Conservation (phyloP, 1,140 invertebrate species). For the Thrips palmi region DNA sequence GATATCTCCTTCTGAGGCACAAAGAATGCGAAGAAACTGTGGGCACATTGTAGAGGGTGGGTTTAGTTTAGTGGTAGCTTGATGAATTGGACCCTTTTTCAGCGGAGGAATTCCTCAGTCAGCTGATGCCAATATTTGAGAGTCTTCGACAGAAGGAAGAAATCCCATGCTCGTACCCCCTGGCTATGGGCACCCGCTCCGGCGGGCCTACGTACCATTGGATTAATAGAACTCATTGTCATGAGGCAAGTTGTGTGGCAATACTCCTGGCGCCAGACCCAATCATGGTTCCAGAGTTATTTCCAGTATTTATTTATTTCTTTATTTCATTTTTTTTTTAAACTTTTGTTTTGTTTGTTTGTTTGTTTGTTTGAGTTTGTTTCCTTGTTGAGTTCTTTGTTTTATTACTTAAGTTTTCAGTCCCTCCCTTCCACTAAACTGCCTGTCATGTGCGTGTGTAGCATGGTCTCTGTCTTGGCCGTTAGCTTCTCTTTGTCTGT, state of each 20-base stretch:
- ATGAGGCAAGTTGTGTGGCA: conserved; percentile 2
- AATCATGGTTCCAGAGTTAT: not conserved
- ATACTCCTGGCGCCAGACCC: not conserved
- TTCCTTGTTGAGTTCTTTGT: no score
- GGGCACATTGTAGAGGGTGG: no score
- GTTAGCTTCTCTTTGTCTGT: not conserved
- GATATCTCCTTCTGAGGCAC: no score
- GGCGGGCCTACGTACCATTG: conserved; percentile 14
- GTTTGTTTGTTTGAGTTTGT: no score
- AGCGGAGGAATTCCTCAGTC: conserved; percentile 83
- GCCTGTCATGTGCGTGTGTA: no score
- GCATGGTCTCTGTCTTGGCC: not conserved
- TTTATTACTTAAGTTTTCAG: no score
- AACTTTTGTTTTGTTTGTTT: not conserved
- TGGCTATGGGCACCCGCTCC: conserved; percentile 47
- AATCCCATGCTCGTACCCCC: conserved; percentile 68
- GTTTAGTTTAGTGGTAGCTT: no score
- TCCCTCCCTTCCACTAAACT: no score
- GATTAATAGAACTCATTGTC: conserved; percentile 11
- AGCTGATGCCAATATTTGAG: conserved; percentile 86
- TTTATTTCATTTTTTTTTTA: not conserved
- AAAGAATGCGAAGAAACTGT: no score
- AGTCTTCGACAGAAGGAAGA: conserved; percentile 72
- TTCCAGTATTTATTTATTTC: conserved; percentile 1
- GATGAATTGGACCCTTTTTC: no score